A percentile compares a stretch with the other conserved stretches of the same genome.
These are phyloP conservation scores for Microcebus jonahi DNA, from an alignment of 2,113 vertebrate genomes.

Conservation along the genomic window DNA sequence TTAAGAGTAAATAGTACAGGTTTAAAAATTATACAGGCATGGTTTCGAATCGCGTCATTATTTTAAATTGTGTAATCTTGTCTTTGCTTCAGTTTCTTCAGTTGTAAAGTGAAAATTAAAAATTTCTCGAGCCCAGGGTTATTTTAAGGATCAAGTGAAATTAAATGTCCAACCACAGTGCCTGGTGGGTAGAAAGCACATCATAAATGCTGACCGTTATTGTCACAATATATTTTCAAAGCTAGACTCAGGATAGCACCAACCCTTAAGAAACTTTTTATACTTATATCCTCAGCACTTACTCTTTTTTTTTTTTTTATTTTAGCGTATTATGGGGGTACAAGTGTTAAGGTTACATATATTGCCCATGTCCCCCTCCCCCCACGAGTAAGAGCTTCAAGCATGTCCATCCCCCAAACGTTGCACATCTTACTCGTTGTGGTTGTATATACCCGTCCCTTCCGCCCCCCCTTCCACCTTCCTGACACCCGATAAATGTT, in stretches of 20 bases:
- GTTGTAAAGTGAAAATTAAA: background rate
- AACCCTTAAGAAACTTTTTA: background rate
- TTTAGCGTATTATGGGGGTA: too few species aligned
- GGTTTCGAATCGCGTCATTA: background rate
- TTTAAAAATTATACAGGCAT: background rate
- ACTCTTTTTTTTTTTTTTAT: background rate
- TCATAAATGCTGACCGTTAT: background rate
- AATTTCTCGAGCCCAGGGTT: background rate
- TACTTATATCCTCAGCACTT: background rate
- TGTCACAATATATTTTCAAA: background rate
- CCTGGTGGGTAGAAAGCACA: background rate
- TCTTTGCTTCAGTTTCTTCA: background rate
- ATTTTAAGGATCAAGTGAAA: background rate
- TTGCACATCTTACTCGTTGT: too few species aligned
- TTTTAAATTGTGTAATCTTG: background rate
- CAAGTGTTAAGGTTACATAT: too few species aligned
- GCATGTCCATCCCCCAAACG: too few species aligned
- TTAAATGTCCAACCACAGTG: background rate
- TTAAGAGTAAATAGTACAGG: background rate
- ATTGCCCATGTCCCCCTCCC: too few species aligned
- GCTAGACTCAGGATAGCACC: background rate
- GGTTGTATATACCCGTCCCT: too few species aligned
- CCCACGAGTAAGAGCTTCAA: too few species aligned
- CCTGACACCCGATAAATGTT: too few species aligned
- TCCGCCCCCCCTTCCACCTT: too few species aligned